Base-by-base conservation (phyloP, 2,888 invertebrate genomes). In the Melinaea menophilus region DNA sequence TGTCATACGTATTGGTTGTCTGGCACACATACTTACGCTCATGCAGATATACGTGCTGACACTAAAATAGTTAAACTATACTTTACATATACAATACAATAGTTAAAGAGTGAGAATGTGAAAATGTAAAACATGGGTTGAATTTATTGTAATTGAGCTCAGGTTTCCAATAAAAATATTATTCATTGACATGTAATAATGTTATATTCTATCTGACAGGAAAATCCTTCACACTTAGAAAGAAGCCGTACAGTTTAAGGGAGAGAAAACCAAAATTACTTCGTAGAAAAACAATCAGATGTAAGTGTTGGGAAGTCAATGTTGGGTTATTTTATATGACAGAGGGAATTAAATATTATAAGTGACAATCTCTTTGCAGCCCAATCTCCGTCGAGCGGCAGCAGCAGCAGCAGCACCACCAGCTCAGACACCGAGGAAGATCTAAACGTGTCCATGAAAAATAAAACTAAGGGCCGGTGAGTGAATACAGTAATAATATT, bases 381-480 rank as follows among this genome's bases (percentile, higher is more conserved):
- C 45, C 89, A 91, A 84, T 91, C 90, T 0, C 90, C 90, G 51
- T 84, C 87, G 31, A 85, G 79, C 37, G 82, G 79, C 45, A 85
- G 82, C 61, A 87, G 82, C 64, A 85, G 80, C 66, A 85, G 81
- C 56, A 88, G 86, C 63, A 85, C 84, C 1, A 79, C 86, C 1
- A 88, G 86, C 64, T 88, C 90, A 0, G 89, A 89, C 56, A 85
- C 87, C 0, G 90, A 91, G 64, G 90, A 89, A 66, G 91, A 91
- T 67, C 81, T 91, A 22, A 91, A 91, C 74, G 91, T 91, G n/a
- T 90, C 91, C 45, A 90, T 91, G 84, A 91, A 91, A 71, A 91
- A 91, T 71, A 91, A 91, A 71, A 88, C 85, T 5, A 91, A 91
- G 79, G 88, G 90, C 69, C 82, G 90, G 84, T 88, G 61, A 73